phyloP scores from a whole-genome alignment of 2,888 invertebrate genomes.

The Andrena praecox region DNA sequence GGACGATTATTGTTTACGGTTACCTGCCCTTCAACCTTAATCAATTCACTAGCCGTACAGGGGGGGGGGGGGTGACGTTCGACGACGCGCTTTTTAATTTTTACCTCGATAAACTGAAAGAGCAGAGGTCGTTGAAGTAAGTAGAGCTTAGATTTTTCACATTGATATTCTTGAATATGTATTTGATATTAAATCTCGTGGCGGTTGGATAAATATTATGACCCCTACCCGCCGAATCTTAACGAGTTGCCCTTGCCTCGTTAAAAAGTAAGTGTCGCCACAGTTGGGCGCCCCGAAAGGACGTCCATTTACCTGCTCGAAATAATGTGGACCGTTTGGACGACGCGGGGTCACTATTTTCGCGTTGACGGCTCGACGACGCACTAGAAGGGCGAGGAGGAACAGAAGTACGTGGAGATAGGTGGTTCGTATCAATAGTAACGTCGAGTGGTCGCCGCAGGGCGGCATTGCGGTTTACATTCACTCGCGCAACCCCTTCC shows the following conservation, averaged over 20 bases:
- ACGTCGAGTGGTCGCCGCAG: constrained; percentile 67
- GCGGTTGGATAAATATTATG: too few species aligned
- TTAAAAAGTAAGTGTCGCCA: too few species aligned
- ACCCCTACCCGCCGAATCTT: background rate
- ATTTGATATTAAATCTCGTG: too few species aligned
- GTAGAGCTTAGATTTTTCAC: background rate
- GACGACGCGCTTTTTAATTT: background rate
- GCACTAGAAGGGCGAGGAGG: constrained; percentile 23
- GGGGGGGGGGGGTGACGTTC: background rate
- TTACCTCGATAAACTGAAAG: background rate
- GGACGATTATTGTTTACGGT: constrained; percentile 50
- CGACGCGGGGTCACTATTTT: background rate
- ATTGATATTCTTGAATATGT: too few species aligned
- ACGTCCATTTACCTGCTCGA: constrained; percentile 14
- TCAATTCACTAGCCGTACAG: constrained; percentile 9
- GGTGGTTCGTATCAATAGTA: constrained; percentile 62
- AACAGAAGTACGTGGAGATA: constrained; percentile 38
- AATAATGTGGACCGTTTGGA: background rate
- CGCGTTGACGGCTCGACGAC: constrained; percentile 31
- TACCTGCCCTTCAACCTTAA: constrained; percentile 10
- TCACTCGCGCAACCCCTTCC: constrained; percentile 59
- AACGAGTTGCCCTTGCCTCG: too few species aligned
- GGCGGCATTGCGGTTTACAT: constrained; percentile 70
- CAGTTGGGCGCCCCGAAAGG: background rate
- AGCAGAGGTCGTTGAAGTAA: background rate